Base-by-base conservation (phyloP, 2,888 invertebrate species). In the Herminia tarsipennalis region DNA sequence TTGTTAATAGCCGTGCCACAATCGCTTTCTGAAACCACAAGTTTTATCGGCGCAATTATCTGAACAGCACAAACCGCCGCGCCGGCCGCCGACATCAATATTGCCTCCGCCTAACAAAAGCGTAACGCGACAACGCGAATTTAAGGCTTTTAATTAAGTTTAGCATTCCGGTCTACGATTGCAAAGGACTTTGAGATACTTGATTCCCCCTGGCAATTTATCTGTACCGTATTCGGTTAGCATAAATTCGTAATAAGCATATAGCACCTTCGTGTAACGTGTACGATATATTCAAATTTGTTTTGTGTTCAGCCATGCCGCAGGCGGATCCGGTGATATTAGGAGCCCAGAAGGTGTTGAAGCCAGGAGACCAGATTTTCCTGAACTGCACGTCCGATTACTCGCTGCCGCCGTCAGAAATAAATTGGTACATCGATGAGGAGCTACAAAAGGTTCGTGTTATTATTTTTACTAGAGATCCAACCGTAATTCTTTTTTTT, bases 381-480 rank as follows among this genome's bases (percentile, higher is more conserved):
- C 77, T 90, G 39, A 91, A 91, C 71, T 91, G 90, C 66, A 81
- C 89, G 8, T 85, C 90, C 8, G 90, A 88, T 72, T 88, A 80
- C 71, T 91, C 90, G 2, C 75, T 91, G 39, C 90, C 90, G 9
- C 79, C 90, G 8, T 78, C 90, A n/a, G 87, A 88, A 51, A 90
- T 91, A 62, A 88, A 88, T 75, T 91, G 90, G 90, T 90, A 88
- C 69, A 83, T 91, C 65, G 88, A 90, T 65, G 80, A 87, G 42
- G 88, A 88, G 56, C 62, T 86, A 49, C 89, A 90, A 72, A 89
- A 87, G 90, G 90, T 90, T 66, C 32, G 80, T 78, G 60, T 21
- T 48, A 60, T 62, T 56, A 40, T 51, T 40, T 34, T 30, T 45
- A 58, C 56, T 59, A 52, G 34, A 21, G 1, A 3, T 50, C 32